A percentile compares a stretch with the other conserved stretches of the same genome.
These are phyloP conservation scores for Vireo griseus DNA, from an alignment of 2,797 vertebrate genomes.

Conservation along the genomic window DNA sequence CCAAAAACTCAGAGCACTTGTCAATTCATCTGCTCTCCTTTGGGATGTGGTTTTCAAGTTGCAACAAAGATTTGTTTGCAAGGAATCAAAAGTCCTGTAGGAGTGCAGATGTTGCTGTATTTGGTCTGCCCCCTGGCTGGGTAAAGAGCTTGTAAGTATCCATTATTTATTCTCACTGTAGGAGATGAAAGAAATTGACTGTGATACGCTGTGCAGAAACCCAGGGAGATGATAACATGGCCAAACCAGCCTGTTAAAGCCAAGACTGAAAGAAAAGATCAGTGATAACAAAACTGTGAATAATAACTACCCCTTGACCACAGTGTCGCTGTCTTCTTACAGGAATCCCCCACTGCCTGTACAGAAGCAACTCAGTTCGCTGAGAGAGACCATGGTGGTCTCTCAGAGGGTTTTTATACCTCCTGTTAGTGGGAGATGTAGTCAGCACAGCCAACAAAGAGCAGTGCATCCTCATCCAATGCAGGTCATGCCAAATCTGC, in stretches of 20 bases:
- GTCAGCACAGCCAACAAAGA: not conserved
- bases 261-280: not conserved
- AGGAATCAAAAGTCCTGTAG: not conserved
- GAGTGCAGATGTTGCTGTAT: not conserved
- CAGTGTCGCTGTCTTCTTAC: not conserved
- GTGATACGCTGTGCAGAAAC: not conserved
- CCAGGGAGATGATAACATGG: not conserved
- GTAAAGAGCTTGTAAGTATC: not conserved
- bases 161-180: rapidly evolving
- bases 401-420: not conserved
- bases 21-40: not conserved
- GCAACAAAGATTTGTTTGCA: not conserved
- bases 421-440: not conserved
- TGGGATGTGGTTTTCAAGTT: not conserved
- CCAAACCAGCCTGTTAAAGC: not conserved
- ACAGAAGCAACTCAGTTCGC: not conserved
- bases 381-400: not conserved
- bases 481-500: not conserved
- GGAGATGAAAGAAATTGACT: not conserved
- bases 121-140: not conserved
- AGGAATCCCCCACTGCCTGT: rapidly evolving
- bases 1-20: not conserved
- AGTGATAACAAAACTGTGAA: not conserved
- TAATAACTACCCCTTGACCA: not conserved
- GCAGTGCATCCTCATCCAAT: not conserved